Evolutionary conservation across 2,888 invertebrate species (phyloP).

Genomic region (Chloroclysta siterata): DNA sequence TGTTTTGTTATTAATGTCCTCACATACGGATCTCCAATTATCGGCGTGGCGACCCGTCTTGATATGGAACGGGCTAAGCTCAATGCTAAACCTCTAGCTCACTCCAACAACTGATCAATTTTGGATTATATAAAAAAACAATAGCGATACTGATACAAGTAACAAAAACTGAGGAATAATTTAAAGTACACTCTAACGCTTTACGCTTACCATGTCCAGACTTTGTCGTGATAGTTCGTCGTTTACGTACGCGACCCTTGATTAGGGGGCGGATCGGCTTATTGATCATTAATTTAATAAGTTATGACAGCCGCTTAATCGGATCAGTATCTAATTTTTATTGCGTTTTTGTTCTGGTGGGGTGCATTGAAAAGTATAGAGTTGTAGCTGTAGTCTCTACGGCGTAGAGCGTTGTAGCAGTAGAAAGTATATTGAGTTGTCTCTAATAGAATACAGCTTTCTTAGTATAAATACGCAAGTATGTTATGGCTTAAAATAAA

Average conservation of each 20-base stretch:
- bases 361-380: not conserved
- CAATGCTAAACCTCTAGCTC: slow-evolving; percentile 9
- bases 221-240: too few relatives aligned
- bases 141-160: not conserved
- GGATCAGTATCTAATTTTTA: too few relatives aligned
- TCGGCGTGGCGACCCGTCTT: slow-evolving; percentile 55
- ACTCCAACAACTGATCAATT: slow-evolving; percentile 28
- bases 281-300: too few relatives aligned
- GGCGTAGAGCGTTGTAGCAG: slow-evolving; percentile 1
- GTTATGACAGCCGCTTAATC: too few relatives aligned
- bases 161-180: too few relatives aligned
- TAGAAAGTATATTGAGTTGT: not conserved
- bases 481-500: too few relatives aligned
- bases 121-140: too few relatives aligned
- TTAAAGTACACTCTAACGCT: too few relatives aligned
- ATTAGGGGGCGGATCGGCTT: too few relatives aligned
- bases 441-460: not conserved
- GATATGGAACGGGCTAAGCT: slow-evolving; percentile 47
- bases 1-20: slow-evolving; percentile 79
- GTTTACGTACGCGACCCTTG: too few relatives aligned
- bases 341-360: too few relatives aligned
- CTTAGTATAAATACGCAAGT: not conserved
- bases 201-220: too few relatives aligned
- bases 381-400: slow-evolving; percentile 11
- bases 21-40: slow-evolving; percentile 76